Evolutionary conservation across 2,113 vertebrate genomes (phyloP).

Genomic region (Zosterops lateralis): DNA sequence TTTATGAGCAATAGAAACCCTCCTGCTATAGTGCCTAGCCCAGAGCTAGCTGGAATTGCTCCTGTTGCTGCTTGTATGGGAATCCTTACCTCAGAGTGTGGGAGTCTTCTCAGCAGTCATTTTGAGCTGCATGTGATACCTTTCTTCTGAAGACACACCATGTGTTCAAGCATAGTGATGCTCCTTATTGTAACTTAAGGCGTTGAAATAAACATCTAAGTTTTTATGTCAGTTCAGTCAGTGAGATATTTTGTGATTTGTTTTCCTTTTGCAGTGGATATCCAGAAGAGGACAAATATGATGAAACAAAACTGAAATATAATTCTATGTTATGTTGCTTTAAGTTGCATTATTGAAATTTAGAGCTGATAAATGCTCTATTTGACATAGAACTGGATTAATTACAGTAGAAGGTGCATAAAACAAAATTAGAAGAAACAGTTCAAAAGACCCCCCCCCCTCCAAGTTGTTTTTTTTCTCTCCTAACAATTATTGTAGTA

Average conservation of each 20-base stretch:
- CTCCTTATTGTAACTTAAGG: not conserved
- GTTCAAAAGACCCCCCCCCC: fast-evolving
- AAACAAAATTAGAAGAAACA: not conserved
- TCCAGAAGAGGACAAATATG: not conserved
- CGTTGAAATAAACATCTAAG: not conserved
- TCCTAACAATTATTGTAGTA: not conserved
- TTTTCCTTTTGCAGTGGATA: not conserved
- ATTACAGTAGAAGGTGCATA: not conserved
- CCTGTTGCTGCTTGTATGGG: not conserved
- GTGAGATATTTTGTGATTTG: not conserved
- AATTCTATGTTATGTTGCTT: not conserved
- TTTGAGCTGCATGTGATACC: not conserved
- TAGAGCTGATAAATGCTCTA: not conserved
- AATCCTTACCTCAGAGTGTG: not conserved
- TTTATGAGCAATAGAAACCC: not conserved
- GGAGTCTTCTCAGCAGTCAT: not conserved
- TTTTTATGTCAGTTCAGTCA: not conserved
- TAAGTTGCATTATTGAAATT: not conserved
- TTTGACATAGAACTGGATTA: not conserved
- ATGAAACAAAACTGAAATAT: not conserved
- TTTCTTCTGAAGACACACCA: not conserved
- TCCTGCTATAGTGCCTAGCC: not conserved
- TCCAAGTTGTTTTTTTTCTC: no score
- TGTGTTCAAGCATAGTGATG: not conserved
- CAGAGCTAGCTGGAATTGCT: not conserved